A percentile compares a stretch with the other conserved stretches of the same genome.
phyloP scores from a whole-genome alignment of 2,797 vertebrate genomes.

The Sorex maritimensis region DNA sequence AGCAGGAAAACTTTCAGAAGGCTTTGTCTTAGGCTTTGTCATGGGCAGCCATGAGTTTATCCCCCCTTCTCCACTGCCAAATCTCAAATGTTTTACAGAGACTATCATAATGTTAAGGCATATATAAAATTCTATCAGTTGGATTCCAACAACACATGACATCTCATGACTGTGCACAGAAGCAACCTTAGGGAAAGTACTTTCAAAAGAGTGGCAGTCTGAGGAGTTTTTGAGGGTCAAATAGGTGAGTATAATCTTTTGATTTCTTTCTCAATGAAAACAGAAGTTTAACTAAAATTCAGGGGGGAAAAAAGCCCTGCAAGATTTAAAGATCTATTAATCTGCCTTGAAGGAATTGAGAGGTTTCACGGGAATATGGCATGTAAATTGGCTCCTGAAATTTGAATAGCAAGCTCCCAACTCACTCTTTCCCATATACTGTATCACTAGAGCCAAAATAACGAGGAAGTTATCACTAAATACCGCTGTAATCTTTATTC shows the following conservation, averaged over 20 bases:
- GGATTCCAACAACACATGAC: neutral
- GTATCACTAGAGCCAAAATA: neutral
- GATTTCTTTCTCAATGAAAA: neutral
- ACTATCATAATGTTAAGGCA: neutral
- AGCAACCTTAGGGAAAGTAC: neutral
- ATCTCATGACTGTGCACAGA: neutral
- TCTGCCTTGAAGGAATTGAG: neutral
- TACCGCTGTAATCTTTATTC: neutral
- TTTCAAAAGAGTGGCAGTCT: neutral
- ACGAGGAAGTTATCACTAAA: neutral
- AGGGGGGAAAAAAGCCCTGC: neutral
- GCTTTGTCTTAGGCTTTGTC: no score
- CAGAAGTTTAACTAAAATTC: constrained; percentile 4
- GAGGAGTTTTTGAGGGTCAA: neutral
- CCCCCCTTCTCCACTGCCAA: neutral
- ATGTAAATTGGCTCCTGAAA: neutral
- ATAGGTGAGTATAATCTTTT: neutral
- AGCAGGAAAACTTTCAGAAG: neutral
- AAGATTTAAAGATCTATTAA: neutral
- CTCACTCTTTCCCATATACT: neutral
- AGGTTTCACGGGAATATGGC: neutral
- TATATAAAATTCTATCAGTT: neutral
- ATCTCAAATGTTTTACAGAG: neutral
- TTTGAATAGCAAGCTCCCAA: neutral
- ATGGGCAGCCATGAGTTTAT: no score